Evolutionary conservation across 2,888 invertebrate species (phyloP).

Genomic region (Flexamia atlantica): DNA sequence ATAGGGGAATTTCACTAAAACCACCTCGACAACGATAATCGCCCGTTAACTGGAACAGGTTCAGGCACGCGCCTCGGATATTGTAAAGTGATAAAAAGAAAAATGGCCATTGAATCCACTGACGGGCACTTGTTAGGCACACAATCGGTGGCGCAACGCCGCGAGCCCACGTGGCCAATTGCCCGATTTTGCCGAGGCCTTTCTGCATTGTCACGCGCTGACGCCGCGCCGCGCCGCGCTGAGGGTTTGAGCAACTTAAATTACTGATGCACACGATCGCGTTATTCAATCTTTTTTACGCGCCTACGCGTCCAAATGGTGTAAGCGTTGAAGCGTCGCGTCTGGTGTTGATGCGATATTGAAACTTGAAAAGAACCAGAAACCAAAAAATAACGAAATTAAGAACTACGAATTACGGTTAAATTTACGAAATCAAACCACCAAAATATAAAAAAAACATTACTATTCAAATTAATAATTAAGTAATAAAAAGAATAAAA

Average conservation of each 20-base stretch:
- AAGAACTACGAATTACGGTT: too few species aligned
- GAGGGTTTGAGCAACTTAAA: slow-evolving; percentile 37
- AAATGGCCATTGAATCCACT: slow-evolving; percentile 4
- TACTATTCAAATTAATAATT: too few species aligned
- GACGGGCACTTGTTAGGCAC: slow-evolving; percentile 8
- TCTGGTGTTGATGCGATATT: too few species aligned
- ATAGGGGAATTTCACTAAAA: too few species aligned
- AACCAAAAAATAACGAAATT: too few species aligned
- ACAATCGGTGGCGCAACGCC: slow-evolving; percentile 22
- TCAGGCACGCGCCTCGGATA: background rate
- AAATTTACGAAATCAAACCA: too few species aligned
- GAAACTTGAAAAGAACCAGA: too few species aligned
- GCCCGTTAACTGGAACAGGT: too few species aligned
- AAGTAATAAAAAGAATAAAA: too few species aligned
- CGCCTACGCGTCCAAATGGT: slow-evolving; percentile 23
- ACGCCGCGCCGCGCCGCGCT: background rate
- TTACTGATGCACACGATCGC: slow-evolving; percentile 41
- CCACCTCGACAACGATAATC: too few species aligned
- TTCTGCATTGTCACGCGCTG: slow-evolving; percentile 15
- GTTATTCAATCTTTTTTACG: slow-evolving; percentile 32
- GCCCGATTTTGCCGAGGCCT: slow-evolving; percentile 28
- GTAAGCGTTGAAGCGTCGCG: background rate
- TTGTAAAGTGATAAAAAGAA: slow-evolving; percentile 13
- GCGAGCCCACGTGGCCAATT: slow-evolving; percentile 12
- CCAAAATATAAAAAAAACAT: too few species aligned